Evolutionary conservation across 2,797 vertebrate species (phyloP).

Genomic region (Pteronotus mesoamericanus): DNA sequence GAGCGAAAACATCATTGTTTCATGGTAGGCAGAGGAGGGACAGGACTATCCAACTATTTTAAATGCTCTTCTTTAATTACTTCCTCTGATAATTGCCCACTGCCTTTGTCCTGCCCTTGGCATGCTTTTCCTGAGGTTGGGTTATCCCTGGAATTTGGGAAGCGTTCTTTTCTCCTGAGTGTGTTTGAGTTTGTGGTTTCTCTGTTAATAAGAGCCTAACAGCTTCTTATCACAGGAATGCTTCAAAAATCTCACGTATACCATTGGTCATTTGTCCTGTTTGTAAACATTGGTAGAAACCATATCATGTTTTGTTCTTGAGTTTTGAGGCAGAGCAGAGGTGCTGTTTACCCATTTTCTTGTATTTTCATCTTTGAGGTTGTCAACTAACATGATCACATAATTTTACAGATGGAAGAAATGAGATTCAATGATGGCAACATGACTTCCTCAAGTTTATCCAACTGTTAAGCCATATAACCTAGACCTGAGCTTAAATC

Average conservation of each 20-base stretch:
- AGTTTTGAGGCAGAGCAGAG: neutral
- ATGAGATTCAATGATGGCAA: neutral
- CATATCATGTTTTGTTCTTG: neutral
- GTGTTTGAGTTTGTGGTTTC: neutral
- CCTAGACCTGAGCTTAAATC: neutral
- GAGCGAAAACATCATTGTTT: neutral
- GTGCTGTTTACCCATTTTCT: neutral
- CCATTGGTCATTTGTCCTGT: neutral
- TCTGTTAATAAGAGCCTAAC: neutral
- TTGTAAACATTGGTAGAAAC: neutral
- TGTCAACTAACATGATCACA: neutral
- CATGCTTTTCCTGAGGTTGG: neutral
- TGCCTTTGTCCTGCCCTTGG: neutral
- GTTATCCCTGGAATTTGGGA: neutral
- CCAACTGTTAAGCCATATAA: neutral
- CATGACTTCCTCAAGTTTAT: neutral
- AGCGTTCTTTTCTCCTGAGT: neutral
- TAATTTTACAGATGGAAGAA: neutral
- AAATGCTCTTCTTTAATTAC: neutral
- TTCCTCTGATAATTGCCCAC: neutral
- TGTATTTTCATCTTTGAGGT: neutral
- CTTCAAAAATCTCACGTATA: neutral
- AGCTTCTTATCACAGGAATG: neutral
- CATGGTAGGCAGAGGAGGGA: neutral
- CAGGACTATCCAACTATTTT: neutral